These are phyloP conservation scores for Nanorana parkeri DNA, from an alignment of 2,113 vertebrate genomes.

Conservation along the genomic window DNA sequence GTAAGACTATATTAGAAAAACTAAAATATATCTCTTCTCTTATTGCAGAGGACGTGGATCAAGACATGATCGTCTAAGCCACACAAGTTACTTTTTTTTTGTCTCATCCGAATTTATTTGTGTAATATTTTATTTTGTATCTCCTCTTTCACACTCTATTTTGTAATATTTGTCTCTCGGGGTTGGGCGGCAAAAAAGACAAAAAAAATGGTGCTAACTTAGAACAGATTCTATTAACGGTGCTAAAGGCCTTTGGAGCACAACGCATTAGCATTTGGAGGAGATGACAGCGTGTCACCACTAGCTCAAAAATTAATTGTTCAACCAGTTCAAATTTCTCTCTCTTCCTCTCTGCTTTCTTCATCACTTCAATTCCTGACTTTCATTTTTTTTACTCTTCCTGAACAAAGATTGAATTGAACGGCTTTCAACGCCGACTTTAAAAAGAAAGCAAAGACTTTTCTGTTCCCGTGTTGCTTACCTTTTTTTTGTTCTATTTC, in stretches of 20 bases:
- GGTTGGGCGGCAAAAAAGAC: slow-evolving; percentile 46
- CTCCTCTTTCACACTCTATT: slow-evolving; percentile 63
- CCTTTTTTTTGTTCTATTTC: slow-evolving; percentile 19
- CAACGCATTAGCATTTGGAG: slow-evolving; percentile 23
- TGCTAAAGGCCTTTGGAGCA: slow-evolving; percentile 79
- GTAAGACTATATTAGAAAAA: not conserved
- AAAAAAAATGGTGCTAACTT: slow-evolving; percentile 87
- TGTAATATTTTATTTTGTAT: slow-evolving; percentile 58
- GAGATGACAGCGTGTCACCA: slow-evolving; percentile 34
- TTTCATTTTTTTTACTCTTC: not conserved
- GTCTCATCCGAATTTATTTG: slow-evolving; percentile 39
- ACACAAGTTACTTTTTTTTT: slow-evolving; percentile 13
- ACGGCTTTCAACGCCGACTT: slow-evolving; percentile 19
- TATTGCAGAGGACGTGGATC: slow-evolving; percentile 94
- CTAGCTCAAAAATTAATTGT: slow-evolving; percentile 48
- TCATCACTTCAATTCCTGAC: not conserved
- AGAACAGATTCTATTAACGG: slow-evolving; percentile 84
- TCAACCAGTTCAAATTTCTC: slow-evolving; percentile 25
- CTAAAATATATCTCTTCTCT: slow-evolving; percentile 59
- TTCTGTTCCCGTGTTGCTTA: slow-evolving; percentile 22
- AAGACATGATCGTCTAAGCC: slow-evolving; percentile 91
- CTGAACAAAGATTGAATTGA: slow-evolving; percentile 31
- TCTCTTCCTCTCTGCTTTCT: slow-evolving; percentile 15
- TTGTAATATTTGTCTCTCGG: slow-evolving; percentile 60
- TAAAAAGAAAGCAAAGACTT: slow-evolving; percentile 3